phyloP scores from a whole-genome alignment of 2,797 vertebrate species.

The Leptoclinus maculatus region DNA sequence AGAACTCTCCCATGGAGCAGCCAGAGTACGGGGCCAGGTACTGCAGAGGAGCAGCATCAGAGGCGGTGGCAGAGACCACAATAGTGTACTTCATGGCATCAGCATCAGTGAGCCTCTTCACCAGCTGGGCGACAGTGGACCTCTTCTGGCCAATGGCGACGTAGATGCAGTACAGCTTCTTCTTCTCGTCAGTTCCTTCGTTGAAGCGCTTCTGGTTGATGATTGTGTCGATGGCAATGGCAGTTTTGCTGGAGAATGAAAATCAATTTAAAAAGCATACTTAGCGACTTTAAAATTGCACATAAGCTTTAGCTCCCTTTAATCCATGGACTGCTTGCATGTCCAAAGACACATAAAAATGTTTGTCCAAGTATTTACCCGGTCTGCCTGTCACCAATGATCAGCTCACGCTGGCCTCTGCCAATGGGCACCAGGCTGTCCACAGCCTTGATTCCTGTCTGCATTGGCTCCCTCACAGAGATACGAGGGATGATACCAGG shows the following conservation, averaged over 20 bases:
- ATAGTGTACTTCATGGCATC: constrained; percentile 99
- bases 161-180: constrained; percentile 99
- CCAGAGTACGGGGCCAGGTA: constrained; percentile 98
- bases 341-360: neutral
- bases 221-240: constrained; percentile 99
- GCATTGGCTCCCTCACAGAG: constrained; percentile 97
- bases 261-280: neutral
- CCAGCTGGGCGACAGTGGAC: constrained; percentile 97
- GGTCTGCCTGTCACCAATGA: constrained; percentile 98
- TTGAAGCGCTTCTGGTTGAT: constrained; percentile 99
- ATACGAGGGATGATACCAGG: constrained; percentile 98
- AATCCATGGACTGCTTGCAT: neutral
- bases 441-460: constrained; percentile 98
- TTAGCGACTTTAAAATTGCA: neutral
- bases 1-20: constrained; percentile 99
- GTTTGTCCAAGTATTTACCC: constrained; percentile 83
- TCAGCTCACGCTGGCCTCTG: constrained; percentile 97
- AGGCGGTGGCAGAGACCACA: constrained; percentile 97
- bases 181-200: constrained; percentile 96
- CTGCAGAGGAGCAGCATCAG: constrained; percentile 97
- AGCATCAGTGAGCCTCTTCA: constrained; percentile 95
- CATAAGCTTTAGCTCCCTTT: too few species aligned
- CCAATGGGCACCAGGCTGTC: constrained; percentile 98
- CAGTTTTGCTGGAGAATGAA: constrained; percentile 89
- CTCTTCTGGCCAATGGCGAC: constrained; percentile 99